phyloP scores from a whole-genome alignment of 2,888 invertebrate species.

The Halictus quadricinctus region DNA sequence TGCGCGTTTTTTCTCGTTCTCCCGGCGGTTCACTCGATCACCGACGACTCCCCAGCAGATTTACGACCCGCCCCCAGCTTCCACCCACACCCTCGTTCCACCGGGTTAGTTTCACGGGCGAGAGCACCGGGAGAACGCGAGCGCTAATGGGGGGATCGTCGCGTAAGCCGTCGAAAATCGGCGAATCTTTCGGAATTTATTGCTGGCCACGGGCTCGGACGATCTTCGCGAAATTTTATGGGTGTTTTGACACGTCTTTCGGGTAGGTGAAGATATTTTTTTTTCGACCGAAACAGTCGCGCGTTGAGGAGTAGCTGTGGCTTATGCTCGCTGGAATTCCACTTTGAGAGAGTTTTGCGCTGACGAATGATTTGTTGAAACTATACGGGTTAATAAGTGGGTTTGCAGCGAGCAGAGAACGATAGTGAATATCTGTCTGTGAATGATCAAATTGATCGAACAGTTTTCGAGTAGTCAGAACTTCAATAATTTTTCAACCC shows the following conservation, averaged over 20 bases:
- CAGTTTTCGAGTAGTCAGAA: too few species aligned
- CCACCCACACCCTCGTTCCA: background rate
- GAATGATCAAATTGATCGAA: background rate
- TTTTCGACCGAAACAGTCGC: too few species aligned
- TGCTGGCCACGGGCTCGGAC: background rate
- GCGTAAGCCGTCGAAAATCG: background rate
- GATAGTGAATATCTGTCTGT: too few species aligned
- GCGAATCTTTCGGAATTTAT: background rate
- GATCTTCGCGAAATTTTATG: background rate
- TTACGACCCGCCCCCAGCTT: conserved; percentile 36
- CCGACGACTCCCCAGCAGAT: conserved; percentile 36
- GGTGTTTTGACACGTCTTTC: background rate
- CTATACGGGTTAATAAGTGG: too few species aligned
- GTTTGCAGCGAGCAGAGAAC: too few species aligned
- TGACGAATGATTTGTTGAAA: too few species aligned
- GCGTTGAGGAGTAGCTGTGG: too few species aligned
- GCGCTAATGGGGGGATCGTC: background rate
- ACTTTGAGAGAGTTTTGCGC: too few species aligned
- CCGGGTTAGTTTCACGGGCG: conserved; percentile 11
- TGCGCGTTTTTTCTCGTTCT: conserved; percentile 7
- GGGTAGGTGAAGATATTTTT: background rate
- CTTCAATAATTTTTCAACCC: too few species aligned
- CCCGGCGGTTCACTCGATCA: conserved; percentile 34
- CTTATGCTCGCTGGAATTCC: too few species aligned
- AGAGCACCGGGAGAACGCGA: background rate